Percentiles rank a stretch among this genome's conserved stretches.
Conservation (phyloP, 1,140 invertebrate genomes). For the Ceratoteleas bidentatus region DNA sequence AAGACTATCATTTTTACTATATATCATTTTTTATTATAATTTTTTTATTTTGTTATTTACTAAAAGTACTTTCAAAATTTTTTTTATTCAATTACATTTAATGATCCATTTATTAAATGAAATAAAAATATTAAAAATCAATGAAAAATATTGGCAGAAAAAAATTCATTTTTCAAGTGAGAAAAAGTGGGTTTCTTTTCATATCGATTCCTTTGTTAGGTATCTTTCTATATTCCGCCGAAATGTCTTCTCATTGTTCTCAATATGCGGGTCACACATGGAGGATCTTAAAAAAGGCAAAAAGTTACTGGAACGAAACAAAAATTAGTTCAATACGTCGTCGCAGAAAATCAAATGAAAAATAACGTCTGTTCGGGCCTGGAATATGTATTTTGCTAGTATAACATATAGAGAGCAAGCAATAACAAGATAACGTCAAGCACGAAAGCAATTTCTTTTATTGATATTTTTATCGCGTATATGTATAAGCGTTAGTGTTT, state of each 20-base stretch:
- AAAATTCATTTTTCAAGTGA: background rate
- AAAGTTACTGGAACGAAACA: background rate
- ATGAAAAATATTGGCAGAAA: no score
- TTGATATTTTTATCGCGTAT: background rate
- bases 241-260: slow-evolving; percentile 18
- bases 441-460: background rate
- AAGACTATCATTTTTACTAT: no score
- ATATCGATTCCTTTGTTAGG: slow-evolving; percentile 9
- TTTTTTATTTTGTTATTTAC: no score
- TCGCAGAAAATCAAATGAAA: background rate
- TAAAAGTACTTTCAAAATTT: no score
- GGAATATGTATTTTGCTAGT: background rate
- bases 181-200: slow-evolving; percentile 10
- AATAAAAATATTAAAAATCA: no score
- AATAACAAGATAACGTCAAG: background rate
- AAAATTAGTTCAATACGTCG: background rate
- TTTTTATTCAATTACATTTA: no score
- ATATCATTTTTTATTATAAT: no score
- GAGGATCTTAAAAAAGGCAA: background rate
- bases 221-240: slow-evolving; percentile 6
- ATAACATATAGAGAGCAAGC: background rate
- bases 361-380: background rate
- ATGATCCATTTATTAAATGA: no score
- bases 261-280: slow-evolving; percentile 6
- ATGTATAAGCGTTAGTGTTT: background rate